A percentile compares a stretch with the other conserved stretches of the same genome.
Conservation (phyloP, 2,113 vertebrate genomes). For the Nothobranchius kuhntae region DNA sequence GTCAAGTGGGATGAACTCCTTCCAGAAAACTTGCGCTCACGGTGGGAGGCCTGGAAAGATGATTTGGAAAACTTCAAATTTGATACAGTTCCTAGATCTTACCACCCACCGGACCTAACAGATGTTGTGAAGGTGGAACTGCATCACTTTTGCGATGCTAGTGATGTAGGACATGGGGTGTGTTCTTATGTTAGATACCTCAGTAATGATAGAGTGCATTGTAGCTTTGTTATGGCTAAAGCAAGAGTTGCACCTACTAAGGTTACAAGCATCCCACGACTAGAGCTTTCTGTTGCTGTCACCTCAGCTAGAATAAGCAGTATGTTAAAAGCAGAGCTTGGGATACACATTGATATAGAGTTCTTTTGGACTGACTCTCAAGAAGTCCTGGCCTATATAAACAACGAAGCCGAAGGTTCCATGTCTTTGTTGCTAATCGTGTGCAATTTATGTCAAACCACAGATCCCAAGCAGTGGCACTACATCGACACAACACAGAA, state of each 20-base stretch:
- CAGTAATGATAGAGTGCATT: background rate
- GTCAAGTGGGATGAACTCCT: background rate
- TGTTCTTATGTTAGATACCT: background rate
- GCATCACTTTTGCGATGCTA: background rate
- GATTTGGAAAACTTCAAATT: background rate
- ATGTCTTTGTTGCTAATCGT: slow-evolving; percentile 9
- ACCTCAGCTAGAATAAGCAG: background rate
- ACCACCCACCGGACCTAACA: background rate
- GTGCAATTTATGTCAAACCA: background rate
- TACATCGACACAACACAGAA: background rate
- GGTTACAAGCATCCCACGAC: background rate
- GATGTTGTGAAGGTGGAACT: background rate
- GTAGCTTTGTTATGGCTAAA: background rate
- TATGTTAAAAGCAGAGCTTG: background rate
- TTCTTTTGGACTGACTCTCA: too few relatives aligned
- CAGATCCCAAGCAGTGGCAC: background rate
- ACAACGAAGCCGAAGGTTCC: background rate
- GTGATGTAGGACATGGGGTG: background rate
- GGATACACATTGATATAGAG: background rate
- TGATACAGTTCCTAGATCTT: too few relatives aligned
- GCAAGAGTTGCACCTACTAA: slow-evolving; percentile 1
- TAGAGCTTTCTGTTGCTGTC: background rate
- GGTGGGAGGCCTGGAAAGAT: too few relatives aligned
- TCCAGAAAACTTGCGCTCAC: background rate
- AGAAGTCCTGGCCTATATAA: background rate